A percentile compares a stretch with the other conserved stretches of the same genome.
phyloP scores from a whole-genome alignment of 2,888 invertebrate species.

The Petrolisthes manimaculis region DNA sequence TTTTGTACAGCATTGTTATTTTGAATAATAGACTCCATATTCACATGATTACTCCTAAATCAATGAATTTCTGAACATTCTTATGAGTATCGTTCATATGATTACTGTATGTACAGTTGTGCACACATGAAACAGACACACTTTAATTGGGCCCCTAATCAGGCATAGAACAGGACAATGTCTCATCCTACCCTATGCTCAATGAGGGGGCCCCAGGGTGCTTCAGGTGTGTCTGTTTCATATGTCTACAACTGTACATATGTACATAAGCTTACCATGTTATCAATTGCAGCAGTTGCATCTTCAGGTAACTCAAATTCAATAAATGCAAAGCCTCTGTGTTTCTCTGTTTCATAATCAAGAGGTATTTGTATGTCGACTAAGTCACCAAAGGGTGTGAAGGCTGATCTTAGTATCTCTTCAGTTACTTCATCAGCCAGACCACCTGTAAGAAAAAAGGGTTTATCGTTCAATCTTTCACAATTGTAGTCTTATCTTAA shows the following conservation, averaged over 20 bases:
- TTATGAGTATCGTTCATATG: too few species aligned
- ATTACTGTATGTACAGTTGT: too few species aligned
- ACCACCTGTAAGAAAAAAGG: slow-evolving; percentile 73
- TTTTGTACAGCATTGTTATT: neutral
- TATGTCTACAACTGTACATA: too few species aligned
- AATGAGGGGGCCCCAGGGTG: too few species aligned
- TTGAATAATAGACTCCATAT: neutral
- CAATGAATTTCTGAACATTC: too few species aligned
- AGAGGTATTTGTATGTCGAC: slow-evolving; percentile 94
- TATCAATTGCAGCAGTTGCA: slow-evolving; percentile 98
- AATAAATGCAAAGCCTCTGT: slow-evolving; percentile 98
- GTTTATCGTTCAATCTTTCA: neutral
- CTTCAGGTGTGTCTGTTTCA: too few species aligned
- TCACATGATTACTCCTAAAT: neutral
- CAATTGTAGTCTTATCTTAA: neutral
- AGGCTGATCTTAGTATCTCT: slow-evolving; percentile 94
- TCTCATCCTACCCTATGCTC: too few species aligned
- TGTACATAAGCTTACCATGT: slow-evolving; percentile 81
- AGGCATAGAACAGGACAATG: too few species aligned
- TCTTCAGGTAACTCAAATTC: slow-evolving; percentile 98
- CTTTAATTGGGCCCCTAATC: too few species aligned
- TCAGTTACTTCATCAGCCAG: slow-evolving; percentile 96
- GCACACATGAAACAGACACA: too few species aligned
- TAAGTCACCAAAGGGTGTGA: slow-evolving; percentile 98
- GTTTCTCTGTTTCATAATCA: slow-evolving; percentile 97